phyloP scores from a whole-genome alignment of 2,797 vertebrate species.

The Oreonectes daqikongensis region DNA sequence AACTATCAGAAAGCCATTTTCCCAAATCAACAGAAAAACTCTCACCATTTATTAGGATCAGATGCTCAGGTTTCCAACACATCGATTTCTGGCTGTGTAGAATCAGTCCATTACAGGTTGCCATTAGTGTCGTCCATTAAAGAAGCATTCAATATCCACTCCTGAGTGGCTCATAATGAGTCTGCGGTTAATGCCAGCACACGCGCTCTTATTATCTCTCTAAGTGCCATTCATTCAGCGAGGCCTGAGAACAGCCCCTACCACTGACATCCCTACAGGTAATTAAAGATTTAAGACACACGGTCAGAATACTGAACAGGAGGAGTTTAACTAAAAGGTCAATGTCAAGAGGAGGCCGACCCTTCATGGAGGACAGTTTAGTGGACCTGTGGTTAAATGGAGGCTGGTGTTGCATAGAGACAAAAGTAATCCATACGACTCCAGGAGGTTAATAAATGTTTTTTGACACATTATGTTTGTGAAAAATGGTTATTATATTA shows the following conservation, averaged over 20 bases:
- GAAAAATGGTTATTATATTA: too few species aligned
- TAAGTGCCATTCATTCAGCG: slow-evolving; percentile 42
- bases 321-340: background rate
- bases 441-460: too few species aligned
- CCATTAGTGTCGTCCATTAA: slow-evolving; percentile 59
- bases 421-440: too few species aligned
- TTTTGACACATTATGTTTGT: too few species aligned
- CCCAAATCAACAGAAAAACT: background rate
- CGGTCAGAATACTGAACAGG: slow-evolving; percentile 26
- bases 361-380: background rate
- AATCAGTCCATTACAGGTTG: slow-evolving; percentile 54
- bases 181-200: slow-evolving; percentile 46
- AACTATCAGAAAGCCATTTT: background rate
- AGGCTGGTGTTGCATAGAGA: too few species aligned
- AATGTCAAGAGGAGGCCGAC: background rate
- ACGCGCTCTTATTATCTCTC: slow-evolving; percentile 45
- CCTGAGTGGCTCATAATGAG: slow-evolving; percentile 51
- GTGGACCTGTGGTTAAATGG: background rate
- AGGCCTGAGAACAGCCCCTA: slow-evolving; percentile 16
- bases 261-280: slow-evolving; percentile 38
- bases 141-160: slow-evolving; percentile 66
- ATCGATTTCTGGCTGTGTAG: slow-evolving; percentile 26
- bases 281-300: slow-evolving; percentile 51
- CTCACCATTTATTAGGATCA: background rate
- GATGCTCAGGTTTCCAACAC: background rate